phyloP scores from a whole-genome alignment of 2,113 vertebrate species.

The Paracanthobrama guichenoti region DNA sequence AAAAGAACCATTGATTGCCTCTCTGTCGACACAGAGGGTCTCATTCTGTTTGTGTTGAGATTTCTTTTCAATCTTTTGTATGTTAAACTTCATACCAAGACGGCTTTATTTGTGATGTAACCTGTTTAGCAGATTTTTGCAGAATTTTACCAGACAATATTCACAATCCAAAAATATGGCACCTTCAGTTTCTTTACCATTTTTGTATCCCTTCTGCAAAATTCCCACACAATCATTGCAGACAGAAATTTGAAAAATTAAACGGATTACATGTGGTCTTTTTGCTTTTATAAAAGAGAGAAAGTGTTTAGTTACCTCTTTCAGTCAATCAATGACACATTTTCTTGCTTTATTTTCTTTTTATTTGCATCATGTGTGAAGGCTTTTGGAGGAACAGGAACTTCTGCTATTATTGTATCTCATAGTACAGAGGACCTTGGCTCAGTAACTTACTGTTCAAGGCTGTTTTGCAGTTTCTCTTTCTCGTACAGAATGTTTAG shows the following conservation, averaged over 20 bases:
- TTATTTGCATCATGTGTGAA: background rate
- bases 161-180: background rate
- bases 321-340: background rate
- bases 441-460: background rate
- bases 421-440: conserved; percentile 18
- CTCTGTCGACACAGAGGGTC: background rate
- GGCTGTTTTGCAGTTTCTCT: background rate
- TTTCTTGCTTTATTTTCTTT: no score
- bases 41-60: background rate
- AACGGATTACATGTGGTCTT: background rate
- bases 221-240: background rate
- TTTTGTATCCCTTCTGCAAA: background rate
- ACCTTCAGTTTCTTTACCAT: background rate
- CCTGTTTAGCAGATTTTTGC: background rate
- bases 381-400: background rate
- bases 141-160: background rate
- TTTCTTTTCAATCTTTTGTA: background rate
- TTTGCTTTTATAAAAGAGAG: background rate
- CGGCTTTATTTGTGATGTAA: background rate
- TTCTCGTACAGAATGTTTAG: background rate
- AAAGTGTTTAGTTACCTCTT: background rate
- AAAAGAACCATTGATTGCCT: background rate
- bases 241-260: background rate
- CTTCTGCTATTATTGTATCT: conserved; percentile 15
- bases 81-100: background rate